Percentiles rank a stretch among this genome's conserved stretches.
phyloP scores from a whole-genome alignment of 2,113 vertebrate species.

The Polypterus bichir region DNA sequence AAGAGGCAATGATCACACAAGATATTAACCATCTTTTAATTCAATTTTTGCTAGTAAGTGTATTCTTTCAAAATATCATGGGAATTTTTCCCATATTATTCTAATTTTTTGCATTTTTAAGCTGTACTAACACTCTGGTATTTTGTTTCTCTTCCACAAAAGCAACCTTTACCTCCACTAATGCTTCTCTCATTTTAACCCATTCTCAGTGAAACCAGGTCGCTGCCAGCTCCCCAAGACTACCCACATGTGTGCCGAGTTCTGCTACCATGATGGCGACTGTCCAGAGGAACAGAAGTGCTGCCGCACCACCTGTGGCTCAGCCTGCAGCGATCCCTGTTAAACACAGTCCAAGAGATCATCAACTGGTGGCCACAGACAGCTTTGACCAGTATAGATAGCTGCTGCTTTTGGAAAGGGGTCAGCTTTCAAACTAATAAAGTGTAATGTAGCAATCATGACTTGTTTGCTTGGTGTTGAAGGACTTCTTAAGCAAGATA shows the following conservation, averaged over 20 bases:
- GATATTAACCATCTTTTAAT: no score
- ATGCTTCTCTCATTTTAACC: neutral
- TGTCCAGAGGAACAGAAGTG: slow-evolving; percentile 48
- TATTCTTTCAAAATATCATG: no score
- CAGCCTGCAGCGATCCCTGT: slow-evolving; percentile 41
- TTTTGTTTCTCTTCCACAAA: no score
- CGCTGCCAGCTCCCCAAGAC: slow-evolving; percentile 33
- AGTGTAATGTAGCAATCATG: no score
- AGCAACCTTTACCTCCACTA: no score
- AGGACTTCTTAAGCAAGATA: no score
- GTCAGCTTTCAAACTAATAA: no score
- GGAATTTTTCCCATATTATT: neutral
- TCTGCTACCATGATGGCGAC: slow-evolving; percentile 46
- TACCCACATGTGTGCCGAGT: slow-evolving; percentile 46
- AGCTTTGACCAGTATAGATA: neutral
- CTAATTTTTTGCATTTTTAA: neutral
- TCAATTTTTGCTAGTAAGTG: no score
- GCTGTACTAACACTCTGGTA: no score
- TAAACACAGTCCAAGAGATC: slow-evolving; percentile 20
- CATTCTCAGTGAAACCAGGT: slow-evolving; percentile 40
- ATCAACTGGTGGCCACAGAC: neutral
- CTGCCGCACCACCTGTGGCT: slow-evolving; percentile 45
- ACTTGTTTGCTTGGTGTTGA: no score
- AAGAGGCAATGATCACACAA: no score
- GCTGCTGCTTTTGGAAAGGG: no score